phyloP scores from a whole-genome alignment of 2,888 invertebrate genomes.

The Charanyca ferruginea region DNA sequence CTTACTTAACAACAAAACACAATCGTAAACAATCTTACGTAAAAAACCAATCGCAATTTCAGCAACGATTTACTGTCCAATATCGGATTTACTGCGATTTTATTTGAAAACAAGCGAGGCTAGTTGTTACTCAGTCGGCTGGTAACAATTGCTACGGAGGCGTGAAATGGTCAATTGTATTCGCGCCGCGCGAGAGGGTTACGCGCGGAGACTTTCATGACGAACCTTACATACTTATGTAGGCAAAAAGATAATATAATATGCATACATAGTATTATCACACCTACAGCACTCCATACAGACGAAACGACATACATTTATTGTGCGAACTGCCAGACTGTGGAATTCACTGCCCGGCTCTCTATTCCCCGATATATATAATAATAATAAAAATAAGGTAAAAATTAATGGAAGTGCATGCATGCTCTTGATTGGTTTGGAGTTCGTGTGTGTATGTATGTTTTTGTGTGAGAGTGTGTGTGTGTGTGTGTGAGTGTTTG shows the following conservation, averaged over 20 bases:
- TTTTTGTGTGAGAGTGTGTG: too few relatives aligned
- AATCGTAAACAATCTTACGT: conserved; percentile 32
- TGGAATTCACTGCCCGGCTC: too few relatives aligned
- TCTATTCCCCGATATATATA: too few relatives aligned
- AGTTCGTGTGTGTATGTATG: too few relatives aligned
- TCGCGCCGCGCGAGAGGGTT: conserved; percentile 15
- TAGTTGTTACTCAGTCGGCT: conserved; percentile 48
- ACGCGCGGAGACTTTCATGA: conserved; percentile 14
- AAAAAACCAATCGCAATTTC: conserved; percentile 52
- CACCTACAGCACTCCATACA: too few relatives aligned
- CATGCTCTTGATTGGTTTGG: too few relatives aligned
- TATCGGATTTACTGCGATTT: conserved; percentile 56
- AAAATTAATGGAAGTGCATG: too few relatives aligned
- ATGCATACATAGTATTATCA: too few relatives aligned
- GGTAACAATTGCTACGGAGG: conserved; percentile 52
- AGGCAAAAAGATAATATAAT: not conserved
- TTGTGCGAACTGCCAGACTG: too few relatives aligned
- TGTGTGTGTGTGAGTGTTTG: too few relatives aligned
- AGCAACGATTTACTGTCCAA: conserved; percentile 54
- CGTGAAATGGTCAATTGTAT: conserved; percentile 66
- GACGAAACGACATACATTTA: too few relatives aligned
- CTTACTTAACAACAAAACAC: conserved; percentile 41
- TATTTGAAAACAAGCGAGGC: conserved; percentile 46
- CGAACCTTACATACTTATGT: not conserved
- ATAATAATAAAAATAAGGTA: too few relatives aligned